Percentiles rank a stretch among this genome's conserved stretches.
These are phyloP conservation scores for Coptodon bakossiorum DNA, from an alignment of 2,113 vertebrate genomes.

Conservation along the genomic window DNA sequence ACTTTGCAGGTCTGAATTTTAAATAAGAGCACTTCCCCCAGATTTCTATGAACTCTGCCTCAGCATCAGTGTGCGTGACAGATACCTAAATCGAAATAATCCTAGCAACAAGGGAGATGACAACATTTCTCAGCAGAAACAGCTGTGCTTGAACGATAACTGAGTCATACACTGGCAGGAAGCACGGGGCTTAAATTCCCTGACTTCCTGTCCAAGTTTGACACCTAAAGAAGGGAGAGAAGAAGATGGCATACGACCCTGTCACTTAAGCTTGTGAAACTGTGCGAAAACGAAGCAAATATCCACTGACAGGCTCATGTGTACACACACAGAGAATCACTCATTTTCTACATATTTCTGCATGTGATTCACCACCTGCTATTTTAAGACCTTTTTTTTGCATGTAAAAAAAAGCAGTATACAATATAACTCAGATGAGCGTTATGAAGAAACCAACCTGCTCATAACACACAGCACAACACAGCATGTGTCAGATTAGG, in stretches of 20 bases:
- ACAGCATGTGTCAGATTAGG: background rate
- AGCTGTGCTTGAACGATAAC: constrained; percentile 54
- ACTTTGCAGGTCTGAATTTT: constrained; percentile 2
- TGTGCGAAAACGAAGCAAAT: constrained; percentile 2
- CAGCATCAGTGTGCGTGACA: constrained; percentile 19
- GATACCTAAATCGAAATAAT: constrained; percentile 43
- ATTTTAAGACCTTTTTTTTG: background rate
- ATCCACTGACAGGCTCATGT: background rate
- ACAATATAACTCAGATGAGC: background rate
- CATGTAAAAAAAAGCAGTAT: background rate
- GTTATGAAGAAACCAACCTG: background rate
- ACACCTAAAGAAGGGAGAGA: constrained; percentile 35
- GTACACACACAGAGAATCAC: background rate
- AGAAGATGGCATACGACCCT: constrained; percentile 36
- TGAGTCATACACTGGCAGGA: constrained; percentile 17
- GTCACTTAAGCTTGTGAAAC: constrained; percentile 41
- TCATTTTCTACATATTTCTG: background rate
- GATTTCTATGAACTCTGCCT: background rate
- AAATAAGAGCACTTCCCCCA: background rate
- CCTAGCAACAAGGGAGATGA: constrained; percentile 32
- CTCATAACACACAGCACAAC: background rate
- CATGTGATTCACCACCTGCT: background rate
- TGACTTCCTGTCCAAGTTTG: constrained; percentile 56
- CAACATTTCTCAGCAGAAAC: constrained; percentile 28
- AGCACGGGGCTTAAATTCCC: constrained; percentile 38